Percentiles rank a stretch among this genome's conserved stretches.
Conservation (phyloP, 1,140 invertebrate species). For the Hycleus cichorii region DNA sequence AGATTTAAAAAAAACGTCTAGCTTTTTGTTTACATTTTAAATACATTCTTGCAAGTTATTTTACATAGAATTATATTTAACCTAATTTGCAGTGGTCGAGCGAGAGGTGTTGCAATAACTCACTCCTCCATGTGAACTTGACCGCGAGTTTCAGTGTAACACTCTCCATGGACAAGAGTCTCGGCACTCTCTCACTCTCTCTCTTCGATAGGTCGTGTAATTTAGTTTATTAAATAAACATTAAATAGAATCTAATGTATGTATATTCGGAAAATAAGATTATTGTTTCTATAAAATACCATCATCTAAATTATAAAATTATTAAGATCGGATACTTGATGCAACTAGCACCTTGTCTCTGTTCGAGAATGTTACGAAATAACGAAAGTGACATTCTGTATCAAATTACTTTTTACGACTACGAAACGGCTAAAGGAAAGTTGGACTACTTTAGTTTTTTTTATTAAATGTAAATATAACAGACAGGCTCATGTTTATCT, state of each 20-base stretch:
- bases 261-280: no score
- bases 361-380: slow-evolving; percentile 16
- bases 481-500: slow-evolving; percentile 1
- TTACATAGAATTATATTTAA: slow-evolving; percentile 16
- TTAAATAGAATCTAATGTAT: no score
- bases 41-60: slow-evolving; percentile 12
- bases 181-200: slow-evolving; percentile 18
- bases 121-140: slow-evolving; percentile 19
- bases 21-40: no score
- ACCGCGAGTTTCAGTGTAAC: slow-evolving; percentile 20
- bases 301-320: no score
- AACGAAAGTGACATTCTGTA: slow-evolving; percentile 23
- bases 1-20: no score
- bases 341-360: no score
- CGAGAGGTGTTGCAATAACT: slow-evolving; percentile 11
- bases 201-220: neutral
- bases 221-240: no score
- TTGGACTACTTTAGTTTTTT: slow-evolving; percentile 17
- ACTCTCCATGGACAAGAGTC: slow-evolving; percentile 16
- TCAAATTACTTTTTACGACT: slow-evolving; percentile 21
- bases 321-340: no score
- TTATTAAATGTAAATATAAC: slow-evolving; percentile 7
- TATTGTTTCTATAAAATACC: no score
- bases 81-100: slow-evolving; percentile 16
- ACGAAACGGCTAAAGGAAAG: slow-evolving; percentile 19